A percentile compares a stretch with the other conserved stretches of the same genome.
Conservation (phyloP, 2,888 invertebrate species). For the Amblyjoppa fuscipennis region DNA sequence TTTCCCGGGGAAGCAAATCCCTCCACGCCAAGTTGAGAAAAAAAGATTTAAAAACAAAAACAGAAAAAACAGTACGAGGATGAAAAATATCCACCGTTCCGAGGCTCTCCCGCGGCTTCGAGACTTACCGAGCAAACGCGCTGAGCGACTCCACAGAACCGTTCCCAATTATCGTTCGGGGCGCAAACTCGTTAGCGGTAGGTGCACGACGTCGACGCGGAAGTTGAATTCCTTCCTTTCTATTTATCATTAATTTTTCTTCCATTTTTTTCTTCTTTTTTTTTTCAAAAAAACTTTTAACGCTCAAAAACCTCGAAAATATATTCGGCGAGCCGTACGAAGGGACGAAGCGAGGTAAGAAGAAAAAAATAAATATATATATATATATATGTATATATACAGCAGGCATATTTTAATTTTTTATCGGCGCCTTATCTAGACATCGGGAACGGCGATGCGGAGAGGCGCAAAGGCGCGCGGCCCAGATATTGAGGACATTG, state of each 20-base stretch:
- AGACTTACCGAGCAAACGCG: background rate
- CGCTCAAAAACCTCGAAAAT: background rate
- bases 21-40: background rate
- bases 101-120: background rate
- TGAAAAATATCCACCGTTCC: conserved; percentile 10
- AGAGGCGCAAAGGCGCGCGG: conserved; percentile 63
- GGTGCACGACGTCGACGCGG: conserved; percentile 38
- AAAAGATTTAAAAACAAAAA: background rate
- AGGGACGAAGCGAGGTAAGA: background rate
- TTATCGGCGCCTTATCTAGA: conserved; percentile 39
- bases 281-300: background rate
- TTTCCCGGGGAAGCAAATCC: background rate
- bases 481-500: conserved; percentile 71
- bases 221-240: conserved; percentile 16
- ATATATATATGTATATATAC: background rate
- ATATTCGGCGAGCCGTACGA: background rate
- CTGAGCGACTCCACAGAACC: conserved; percentile 13
- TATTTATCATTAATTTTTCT: background rate
- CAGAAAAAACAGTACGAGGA: background rate
- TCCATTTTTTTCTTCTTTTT: background rate
- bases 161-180: conserved; percentile 60
- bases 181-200: conserved; percentile 63
- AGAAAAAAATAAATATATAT: background rate
- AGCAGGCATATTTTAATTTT: background rate
- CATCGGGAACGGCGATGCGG: conserved; percentile 19